Evolutionary conservation across 2,113 vertebrate genomes (phyloP).

Genomic region (Rhabdornis inornatus): DNA sequence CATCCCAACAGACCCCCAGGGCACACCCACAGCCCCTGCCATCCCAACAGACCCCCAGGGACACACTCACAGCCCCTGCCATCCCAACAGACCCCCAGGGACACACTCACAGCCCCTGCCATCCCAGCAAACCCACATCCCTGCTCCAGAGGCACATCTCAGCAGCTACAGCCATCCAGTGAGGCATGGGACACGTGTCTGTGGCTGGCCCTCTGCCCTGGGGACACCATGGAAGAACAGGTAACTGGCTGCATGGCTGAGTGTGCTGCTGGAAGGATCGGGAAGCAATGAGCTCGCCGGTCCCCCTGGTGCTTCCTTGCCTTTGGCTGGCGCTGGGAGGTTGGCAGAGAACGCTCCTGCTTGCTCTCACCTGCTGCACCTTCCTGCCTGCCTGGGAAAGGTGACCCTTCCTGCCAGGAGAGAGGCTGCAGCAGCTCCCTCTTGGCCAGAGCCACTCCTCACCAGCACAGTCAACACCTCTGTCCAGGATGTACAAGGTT

Average conservation of each 20-base stretch:
- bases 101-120: too few species aligned
- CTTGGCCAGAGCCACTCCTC: not conserved
- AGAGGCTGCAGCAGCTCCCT: not conserved
- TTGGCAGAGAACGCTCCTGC: rapidly evolving
- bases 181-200: not conserved
- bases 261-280: rapidly evolving
- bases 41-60: not conserved
- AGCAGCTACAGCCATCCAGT: not conserved
- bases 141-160: not conserved
- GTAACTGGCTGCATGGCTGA: not conserved
- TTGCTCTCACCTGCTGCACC: not conserved
- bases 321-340: not conserved
- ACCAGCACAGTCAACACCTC: not conserved
- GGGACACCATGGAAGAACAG: not conserved
- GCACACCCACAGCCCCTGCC: too few species aligned
- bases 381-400: not conserved
- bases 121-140: not conserved
- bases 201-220: not conserved
- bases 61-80: too few species aligned
- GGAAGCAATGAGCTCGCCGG: not conserved
- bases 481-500: not conserved
- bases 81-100: not conserved
- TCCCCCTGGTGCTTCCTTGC: not conserved
- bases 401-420: conserved; percentile 10
- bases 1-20: not conserved